A percentile compares a stretch with the other conserved stretches of the same genome.
These are phyloP conservation scores for Eulemur rubriventer DNA, from an alignment of 2,797 vertebrate species.

Conservation along the genomic window DNA sequence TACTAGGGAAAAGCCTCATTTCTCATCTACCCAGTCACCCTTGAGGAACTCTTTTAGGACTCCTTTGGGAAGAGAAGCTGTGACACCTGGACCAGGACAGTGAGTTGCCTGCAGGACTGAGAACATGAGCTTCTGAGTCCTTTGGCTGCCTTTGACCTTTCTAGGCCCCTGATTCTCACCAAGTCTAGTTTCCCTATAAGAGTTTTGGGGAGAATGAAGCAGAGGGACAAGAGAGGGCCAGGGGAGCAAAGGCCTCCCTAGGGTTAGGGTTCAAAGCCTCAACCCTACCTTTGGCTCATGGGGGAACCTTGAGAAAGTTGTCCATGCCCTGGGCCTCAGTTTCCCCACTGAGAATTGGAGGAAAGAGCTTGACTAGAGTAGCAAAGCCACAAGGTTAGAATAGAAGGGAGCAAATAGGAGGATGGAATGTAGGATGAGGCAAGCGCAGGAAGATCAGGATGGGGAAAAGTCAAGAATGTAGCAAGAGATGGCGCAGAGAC, in stretches of 20 bases:
- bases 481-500: background rate
- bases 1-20: background rate
- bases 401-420: background rate
- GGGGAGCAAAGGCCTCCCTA: background rate
- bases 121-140: background rate
- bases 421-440: background rate
- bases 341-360: background rate
- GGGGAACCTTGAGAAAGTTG: background rate
- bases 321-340: background rate
- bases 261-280: background rate
- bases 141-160: background rate
- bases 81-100: background rate
- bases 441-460: background rate
- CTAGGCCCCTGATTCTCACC: background rate
- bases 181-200: background rate
- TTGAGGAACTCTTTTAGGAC: background rate
- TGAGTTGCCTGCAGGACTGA: background rate
- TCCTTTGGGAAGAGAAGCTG: background rate
- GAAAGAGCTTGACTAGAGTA: background rate
- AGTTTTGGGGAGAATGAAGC: background rate
- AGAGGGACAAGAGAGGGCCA: background rate
- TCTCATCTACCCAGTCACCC: background rate
- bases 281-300: background rate
- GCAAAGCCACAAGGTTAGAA: background rate
- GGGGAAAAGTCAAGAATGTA: background rate